Percentiles rank a stretch among this genome's conserved stretches.
Conservation (phyloP, 1,140 invertebrate species). For the Aphelenchoides fujianensis region DNA sequence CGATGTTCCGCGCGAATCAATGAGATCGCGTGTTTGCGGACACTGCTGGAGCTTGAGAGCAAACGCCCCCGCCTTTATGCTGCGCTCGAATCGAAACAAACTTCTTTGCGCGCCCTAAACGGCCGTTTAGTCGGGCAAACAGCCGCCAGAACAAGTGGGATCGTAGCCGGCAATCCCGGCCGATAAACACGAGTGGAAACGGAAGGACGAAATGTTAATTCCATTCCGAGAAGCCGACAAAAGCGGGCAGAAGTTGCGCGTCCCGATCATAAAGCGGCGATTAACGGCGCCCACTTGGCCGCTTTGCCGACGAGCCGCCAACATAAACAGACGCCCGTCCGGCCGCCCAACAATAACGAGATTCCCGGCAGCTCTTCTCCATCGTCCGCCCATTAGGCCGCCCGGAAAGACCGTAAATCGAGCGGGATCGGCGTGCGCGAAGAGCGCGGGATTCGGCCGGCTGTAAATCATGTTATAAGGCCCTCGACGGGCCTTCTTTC, state of each 20-base stretch:
- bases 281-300: background rate
- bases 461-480: slow-evolving; percentile 3
- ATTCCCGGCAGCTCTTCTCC: background rate
- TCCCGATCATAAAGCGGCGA: background rate
- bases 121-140: background rate
- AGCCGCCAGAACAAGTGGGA: background rate
- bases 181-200: too few relatives aligned
- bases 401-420: background rate
- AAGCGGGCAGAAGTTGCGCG: background rate
- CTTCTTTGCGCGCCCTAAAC: background rate
- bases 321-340: background rate
- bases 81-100: too few relatives aligned
- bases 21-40: background rate
- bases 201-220: too few relatives aligned
- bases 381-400: background rate
- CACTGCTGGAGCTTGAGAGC: background rate
- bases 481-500: background rate
- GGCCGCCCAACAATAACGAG: background rate
- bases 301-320: background rate
- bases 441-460: background rate
- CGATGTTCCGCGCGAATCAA: background rate
- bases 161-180: too few relatives aligned
- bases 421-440: too few relatives aligned
- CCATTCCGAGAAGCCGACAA: background rate
- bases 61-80: too few relatives aligned